A percentile compares a stretch with the other conserved stretches of the same genome.
phyloP scores from a whole-genome alignment of 2,888 invertebrate genomes.

The Hydropsyche betteni region DNA sequence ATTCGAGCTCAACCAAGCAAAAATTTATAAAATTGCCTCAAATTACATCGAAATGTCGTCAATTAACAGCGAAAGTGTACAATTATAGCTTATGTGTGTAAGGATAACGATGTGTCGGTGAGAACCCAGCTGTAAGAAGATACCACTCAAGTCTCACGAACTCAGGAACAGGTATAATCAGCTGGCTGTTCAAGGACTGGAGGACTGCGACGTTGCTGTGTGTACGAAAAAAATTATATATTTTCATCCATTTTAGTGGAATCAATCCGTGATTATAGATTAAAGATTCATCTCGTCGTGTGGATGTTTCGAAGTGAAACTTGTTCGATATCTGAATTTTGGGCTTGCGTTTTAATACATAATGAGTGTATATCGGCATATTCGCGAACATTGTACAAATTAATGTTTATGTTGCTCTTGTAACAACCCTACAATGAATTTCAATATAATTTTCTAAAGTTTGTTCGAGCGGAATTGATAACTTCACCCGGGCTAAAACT shows the following conservation, averaged over 20 bases:
- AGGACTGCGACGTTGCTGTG: slow-evolving; percentile 17
- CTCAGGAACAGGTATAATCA: slow-evolving; percentile 49
- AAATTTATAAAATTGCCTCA: too few relatives aligned
- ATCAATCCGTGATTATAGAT: too few relatives aligned
- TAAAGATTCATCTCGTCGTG: too few relatives aligned
- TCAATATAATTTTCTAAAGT: slow-evolving; percentile 29
- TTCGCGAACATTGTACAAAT: neutral
- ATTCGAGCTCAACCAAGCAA: too few relatives aligned
- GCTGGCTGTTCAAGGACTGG: slow-evolving; percentile 39
- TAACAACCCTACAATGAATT: slow-evolving; percentile 21
- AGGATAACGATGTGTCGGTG: slow-evolving; percentile 30
- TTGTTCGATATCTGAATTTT: too few relatives aligned
- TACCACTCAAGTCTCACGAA: slow-evolving; percentile 35
- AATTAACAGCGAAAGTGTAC: slow-evolving; percentile 11
- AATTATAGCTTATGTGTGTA: neutral
- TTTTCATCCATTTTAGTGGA: too few relatives aligned
- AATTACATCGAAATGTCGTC: too few relatives aligned
- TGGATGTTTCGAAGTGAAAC: too few relatives aligned
- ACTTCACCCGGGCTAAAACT: slow-evolving; percentile 25
- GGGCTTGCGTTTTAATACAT: too few relatives aligned
- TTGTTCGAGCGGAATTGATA: slow-evolving; percentile 32
- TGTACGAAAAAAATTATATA: too few relatives aligned
- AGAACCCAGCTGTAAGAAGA: slow-evolving; percentile 37
- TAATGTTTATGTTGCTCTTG: slow-evolving; percentile 24
- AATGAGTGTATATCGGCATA: too few relatives aligned